These are phyloP conservation scores for Hemistola chrysoprasaria DNA, from an alignment of 2,888 invertebrate genomes.

Conservation along the genomic window DNA sequence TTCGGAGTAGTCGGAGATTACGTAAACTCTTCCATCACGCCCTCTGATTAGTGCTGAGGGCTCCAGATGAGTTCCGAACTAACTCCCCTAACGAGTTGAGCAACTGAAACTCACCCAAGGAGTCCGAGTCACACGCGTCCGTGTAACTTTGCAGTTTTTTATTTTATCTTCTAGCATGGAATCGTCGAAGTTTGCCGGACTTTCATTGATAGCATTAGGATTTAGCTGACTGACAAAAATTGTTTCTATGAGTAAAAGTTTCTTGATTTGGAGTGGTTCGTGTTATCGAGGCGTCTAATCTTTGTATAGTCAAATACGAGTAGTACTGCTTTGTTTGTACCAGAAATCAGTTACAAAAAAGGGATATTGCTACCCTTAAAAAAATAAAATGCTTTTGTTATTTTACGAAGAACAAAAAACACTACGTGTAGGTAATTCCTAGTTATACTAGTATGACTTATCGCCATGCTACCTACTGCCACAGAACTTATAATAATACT, in stretches of 20 bases:
- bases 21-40: slow-evolving; percentile 16
- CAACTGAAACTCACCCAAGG: slow-evolving; percentile 15
- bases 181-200: slow-evolving; percentile 10
- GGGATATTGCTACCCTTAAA: too few species aligned
- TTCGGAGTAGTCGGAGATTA: not conserved
- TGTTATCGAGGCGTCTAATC: too few species aligned
- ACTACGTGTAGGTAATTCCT: too few species aligned
- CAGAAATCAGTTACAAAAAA: too few species aligned
- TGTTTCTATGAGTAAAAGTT: not conserved
- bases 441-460: too few species aligned
- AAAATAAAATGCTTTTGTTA: too few species aligned
- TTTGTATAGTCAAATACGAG: too few species aligned
- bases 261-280: too few species aligned
- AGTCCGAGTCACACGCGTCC: slow-evolving; percentile 18
- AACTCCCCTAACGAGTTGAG: slow-evolving; percentile 27
- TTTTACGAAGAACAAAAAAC: too few species aligned
- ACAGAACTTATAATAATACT: too few species aligned
- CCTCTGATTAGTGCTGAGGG: slow-evolving; percentile 27
- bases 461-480: too few species aligned
- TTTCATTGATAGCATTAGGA: slow-evolving; percentile 7
- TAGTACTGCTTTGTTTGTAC: too few species aligned
- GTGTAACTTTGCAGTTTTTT: slow-evolving; percentile 14
- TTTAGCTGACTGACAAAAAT: slow-evolving; percentile 2
- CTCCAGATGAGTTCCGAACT: slow-evolving; percentile 22
- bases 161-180: slow-evolving; percentile 7